phyloP scores from a whole-genome alignment of 1,140 invertebrate species.

The Phenacoccus solenopsis region DNA sequence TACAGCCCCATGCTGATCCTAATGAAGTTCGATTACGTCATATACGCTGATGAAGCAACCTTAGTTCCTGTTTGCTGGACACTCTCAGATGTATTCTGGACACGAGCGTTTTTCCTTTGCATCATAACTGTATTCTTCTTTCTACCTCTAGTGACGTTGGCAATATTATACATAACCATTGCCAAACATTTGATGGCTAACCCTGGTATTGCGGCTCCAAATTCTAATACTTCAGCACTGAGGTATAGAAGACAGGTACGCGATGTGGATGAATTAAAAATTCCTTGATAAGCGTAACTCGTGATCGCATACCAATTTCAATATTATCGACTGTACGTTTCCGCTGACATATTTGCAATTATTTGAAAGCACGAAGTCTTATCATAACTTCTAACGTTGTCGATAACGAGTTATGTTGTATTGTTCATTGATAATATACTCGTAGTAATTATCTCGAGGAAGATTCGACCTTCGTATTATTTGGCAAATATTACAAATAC shows the following conservation, averaged over 20 bases:
- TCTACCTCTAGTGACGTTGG: conserved; percentile 56
- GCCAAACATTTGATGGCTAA: conserved; percentile 55
- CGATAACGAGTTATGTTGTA: too few species aligned
- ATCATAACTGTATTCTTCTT: conserved; percentile 62
- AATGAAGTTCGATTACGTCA: conserved; percentile 43
- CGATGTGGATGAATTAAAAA: too few species aligned
- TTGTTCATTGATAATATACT: too few species aligned
- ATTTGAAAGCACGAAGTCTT: too few species aligned
- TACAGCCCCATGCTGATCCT: conserved; percentile 50
- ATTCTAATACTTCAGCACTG: conserved; percentile 25
- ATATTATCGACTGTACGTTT: too few species aligned
- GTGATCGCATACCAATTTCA: too few species aligned
- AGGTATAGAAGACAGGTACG: conserved; percentile 36
- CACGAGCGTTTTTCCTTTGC: conserved; percentile 55
- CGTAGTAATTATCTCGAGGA: too few species aligned
- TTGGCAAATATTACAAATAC: too few species aligned
- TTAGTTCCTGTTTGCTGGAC: conserved; percentile 46
- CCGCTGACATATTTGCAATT: too few species aligned
- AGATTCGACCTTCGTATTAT: too few species aligned
- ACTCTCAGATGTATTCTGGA: conserved; percentile 48
- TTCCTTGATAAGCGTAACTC: too few species aligned
- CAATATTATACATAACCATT: conserved; percentile 63
- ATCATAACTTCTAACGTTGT: too few species aligned
- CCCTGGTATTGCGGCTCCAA: conserved; percentile 43
- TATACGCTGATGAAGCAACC: conserved; percentile 37